Conservation (phyloP, 2,113 vertebrate species). For the Atractosteus spatula region DNA sequence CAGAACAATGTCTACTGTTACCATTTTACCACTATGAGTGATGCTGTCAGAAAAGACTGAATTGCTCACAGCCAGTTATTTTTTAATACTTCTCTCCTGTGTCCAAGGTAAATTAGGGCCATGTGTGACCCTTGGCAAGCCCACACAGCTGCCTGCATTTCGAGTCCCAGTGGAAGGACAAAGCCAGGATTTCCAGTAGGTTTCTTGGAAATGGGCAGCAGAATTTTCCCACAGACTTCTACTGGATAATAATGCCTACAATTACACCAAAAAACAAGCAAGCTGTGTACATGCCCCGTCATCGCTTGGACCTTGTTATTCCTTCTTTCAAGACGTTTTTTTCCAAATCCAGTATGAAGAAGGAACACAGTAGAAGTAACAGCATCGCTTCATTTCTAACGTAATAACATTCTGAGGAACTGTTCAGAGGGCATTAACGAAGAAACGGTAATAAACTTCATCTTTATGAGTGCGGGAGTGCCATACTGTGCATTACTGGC, state of each 20-base stretch:
- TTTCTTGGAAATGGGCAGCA: neutral
- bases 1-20: neutral
- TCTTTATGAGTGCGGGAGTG: no score
- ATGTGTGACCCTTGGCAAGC: neutral
- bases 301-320: neutral
- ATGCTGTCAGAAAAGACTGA: neutral
- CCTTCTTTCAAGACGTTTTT: no score
- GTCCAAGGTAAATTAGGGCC: conserved; percentile 12
- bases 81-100: neutral
- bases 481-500: no score
- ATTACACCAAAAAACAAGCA: neutral
- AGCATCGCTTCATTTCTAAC: no score
- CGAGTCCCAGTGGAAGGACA: conserved; percentile 6
- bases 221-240: conserved; percentile 14
- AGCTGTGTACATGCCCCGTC: neutral
- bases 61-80: neutral
- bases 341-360: no score
- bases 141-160: neutral
- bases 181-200: neutral
- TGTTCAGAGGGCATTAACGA: no score
- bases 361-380: no score
- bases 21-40: neutral
- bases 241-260: neutral
- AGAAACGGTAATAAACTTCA: no score
- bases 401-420: no score